These are phyloP conservation scores for Gisinianus flammeolus DNA, from an alignment of 2,888 invertebrate species.

Conservation along the genomic window DNA sequence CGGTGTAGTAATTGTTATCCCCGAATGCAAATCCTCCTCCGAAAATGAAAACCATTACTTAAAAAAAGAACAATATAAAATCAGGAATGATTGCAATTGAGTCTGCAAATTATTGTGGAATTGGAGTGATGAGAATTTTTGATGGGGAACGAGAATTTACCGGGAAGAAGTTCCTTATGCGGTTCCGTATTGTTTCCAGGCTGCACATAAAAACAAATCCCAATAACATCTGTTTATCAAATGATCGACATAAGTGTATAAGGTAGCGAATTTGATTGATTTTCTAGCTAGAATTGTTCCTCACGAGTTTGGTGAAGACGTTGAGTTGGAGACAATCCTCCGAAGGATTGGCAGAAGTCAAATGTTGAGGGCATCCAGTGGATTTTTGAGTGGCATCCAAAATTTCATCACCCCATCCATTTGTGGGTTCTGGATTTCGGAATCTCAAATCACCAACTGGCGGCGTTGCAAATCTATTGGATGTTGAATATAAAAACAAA, in stretches of 20 bases:
- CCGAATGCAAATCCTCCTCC: conserved; percentile 35
- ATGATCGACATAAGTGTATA: too few relatives aligned
- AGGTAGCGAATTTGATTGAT: too few relatives aligned
- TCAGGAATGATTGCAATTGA: too few relatives aligned
- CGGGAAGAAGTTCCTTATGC: too few relatives aligned
- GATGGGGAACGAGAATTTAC: neutral
- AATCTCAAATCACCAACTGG: conserved; percentile 25
- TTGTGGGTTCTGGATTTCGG: conserved; percentile 4
- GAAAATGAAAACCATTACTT: conserved; percentile 35
- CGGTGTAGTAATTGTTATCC: conserved; percentile 23
- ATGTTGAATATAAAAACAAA: too few relatives aligned
- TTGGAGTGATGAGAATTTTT: too few relatives aligned
- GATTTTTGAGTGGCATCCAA: conserved; percentile 17
- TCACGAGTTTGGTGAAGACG: conserved; percentile 13
- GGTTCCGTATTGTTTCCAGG: too few relatives aligned
- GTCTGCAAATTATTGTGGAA: too few relatives aligned
- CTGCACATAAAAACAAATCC: too few relatives aligned
- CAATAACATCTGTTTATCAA: too few relatives aligned
- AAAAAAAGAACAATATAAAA: neutral
- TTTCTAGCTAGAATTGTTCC: neutral
- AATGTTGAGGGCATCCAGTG: conserved; percentile 20
- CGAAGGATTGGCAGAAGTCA: neutral
- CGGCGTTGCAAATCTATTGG: neutral
- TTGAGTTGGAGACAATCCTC: conserved; percentile 34
- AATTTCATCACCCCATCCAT: conserved; percentile 27